Conservation (phyloP, 2,797 vertebrate genomes). For the Leptoclinus maculatus region DNA sequence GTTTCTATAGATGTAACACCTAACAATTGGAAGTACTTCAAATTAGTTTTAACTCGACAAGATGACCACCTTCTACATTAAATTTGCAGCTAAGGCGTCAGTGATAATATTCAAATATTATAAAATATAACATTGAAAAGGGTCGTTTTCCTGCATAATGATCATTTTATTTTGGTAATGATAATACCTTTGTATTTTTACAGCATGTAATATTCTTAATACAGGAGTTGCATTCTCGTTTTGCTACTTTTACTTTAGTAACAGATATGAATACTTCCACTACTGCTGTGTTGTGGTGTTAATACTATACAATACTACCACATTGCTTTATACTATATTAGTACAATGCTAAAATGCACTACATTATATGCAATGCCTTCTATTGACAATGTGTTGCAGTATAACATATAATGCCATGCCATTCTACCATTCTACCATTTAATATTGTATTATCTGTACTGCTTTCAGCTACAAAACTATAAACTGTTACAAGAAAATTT, state of each 20-base stretch:
- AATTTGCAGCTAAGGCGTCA: no score
- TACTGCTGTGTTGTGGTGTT: not conserved
- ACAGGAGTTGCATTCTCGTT: not conserved
- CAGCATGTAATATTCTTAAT: not conserved
- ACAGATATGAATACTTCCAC: not conserved
- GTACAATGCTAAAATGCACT: no score
- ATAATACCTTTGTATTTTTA: no score
- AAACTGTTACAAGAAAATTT: not conserved
- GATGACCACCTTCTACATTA: no score
- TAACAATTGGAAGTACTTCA: no score
- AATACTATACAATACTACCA: not conserved
- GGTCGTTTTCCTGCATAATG: no score
- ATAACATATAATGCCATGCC: not conserved
- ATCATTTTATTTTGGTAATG: no score
- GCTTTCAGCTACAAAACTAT: not conserved
- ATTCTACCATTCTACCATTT: not conserved
- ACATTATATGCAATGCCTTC: no score
- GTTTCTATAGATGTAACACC: no score
- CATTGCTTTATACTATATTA: not conserved
- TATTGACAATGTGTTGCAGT: not conserved
- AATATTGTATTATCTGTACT: not conserved
- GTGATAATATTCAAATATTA: no score
- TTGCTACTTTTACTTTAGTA: not conserved
- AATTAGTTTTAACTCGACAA: no score
- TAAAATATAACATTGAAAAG: no score